Evolutionary conservation across 1,140 invertebrate genomes (phyloP), one percentile per base, ranked within the genome.

Genomic region (Antheraea pernyi): DNA sequence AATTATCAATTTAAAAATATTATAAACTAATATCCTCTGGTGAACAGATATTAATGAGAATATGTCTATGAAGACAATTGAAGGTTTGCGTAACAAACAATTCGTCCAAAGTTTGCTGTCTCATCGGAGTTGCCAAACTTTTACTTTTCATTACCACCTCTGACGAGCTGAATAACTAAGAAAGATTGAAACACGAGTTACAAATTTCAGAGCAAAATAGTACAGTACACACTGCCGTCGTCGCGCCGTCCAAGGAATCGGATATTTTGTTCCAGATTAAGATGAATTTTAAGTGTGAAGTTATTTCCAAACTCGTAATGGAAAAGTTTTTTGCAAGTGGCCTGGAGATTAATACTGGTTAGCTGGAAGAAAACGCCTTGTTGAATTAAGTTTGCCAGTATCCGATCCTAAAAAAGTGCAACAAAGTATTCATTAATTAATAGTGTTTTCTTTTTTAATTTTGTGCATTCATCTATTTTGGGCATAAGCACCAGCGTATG

Each of bases 321-420:
- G 81, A 80, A 84, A 85, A 85, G 80, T 85, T 85, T 70, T 59
- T 61, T n/a, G n/a, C n/a, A n/a, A n/a, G n/a, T n/a, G n/a, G n/a
- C n/a, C n/a, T n/a, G n/a, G n/a, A n/a, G n/a, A n/a, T n/a, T n/a
- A n/a, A n/a, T n/a, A n/a, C n/a, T n/a, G n/a, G n/a, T n/a, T n/a
- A n/a, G n/a, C n/a, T n/a, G n/a, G n/a, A n/a, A n/a, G n/a, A n/a
- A n/a, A n/a, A n/a, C n/a, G n/a, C n/a, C n/a, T n/a, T n/a, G n/a
- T n/a, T n/a, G n/a, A n/a, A n/a, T n/a, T n/a, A n/a, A n/a, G n/a
- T n/a, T n/a, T n/a, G n/a, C n/a, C n/a, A n/a, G n/a, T n/a, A n/a
- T n/a, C n/a, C n/a, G n/a, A n/a, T n/a, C n/a, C n/a, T n/a, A n/a
- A n/a, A n/a, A n/a, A n/a, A n/a, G n/a, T n/a, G n/a, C n/a, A n/a